phyloP scores from a whole-genome alignment of 2,888 invertebrate species.

The Habroteleia sp. region DNA sequence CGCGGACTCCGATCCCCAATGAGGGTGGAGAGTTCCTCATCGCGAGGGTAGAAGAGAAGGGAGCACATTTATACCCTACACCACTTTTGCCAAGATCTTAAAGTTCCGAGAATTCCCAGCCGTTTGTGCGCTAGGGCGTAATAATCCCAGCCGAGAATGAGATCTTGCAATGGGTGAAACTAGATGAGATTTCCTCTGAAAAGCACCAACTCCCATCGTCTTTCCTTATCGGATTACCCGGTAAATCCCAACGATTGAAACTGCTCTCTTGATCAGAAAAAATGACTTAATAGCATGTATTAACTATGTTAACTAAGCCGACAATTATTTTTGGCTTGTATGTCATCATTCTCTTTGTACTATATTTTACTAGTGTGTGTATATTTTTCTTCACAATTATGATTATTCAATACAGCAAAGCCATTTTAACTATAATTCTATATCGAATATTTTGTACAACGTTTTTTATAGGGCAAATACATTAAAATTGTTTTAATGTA shows the following conservation, averaged over 20 bases:
- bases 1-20: constrained; percentile 48
- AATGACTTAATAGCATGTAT: constrained; percentile 56
- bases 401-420: too few relatives aligned
- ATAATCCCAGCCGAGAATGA: constrained; percentile 77
- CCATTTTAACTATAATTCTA: too few relatives aligned
- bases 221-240: constrained; percentile 75
- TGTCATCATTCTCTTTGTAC: too few relatives aligned
- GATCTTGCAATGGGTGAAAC: constrained; percentile 69
- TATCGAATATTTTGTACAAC: too few relatives aligned
- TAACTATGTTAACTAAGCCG: constrained; percentile 53
- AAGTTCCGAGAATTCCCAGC: constrained; percentile 69
- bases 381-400: too few relatives aligned
- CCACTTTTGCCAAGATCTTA: constrained; percentile 49
- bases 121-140: constrained; percentile 75
- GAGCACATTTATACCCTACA: constrained; percentile 40
- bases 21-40: constrained; percentile 56
- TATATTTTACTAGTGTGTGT: too few relatives aligned
- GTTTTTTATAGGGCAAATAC: too few relatives aligned
- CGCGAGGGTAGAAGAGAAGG: constrained; percentile 41
- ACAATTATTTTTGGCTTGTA: constrained; percentile 55
- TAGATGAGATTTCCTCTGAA: constrained; percentile 74
- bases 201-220: constrained; percentile 70
- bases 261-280: constrained; percentile 63
- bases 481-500: too few relatives aligned
- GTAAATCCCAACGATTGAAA: constrained; percentile 74